Evolutionary conservation across 2,797 vertebrate species (phyloP), one percentile per base, ranked within the genome.

Genomic region (Pipistrellus nathusii): DNA sequence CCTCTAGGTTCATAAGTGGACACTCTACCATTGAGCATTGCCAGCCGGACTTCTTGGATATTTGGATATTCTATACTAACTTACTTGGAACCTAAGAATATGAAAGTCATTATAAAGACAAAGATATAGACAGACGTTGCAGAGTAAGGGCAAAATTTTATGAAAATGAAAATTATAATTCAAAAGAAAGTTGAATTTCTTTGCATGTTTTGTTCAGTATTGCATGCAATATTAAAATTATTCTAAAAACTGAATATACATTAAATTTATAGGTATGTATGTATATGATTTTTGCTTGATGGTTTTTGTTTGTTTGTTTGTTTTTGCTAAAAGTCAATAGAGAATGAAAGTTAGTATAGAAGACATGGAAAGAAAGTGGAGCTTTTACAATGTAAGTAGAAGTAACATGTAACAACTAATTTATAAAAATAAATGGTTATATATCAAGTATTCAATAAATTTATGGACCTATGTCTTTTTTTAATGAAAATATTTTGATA

Each of bases 401-500:
- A 92, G 59, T 82, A 62, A 69, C 1, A 81, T 53, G 32, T 25
- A 84, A 1, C 6, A 84, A 91, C 9, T 59, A 78, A 41, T 53
- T 89, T 80, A 62, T 38, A 78, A 64, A 73, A 64, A 51, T 30
- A 41, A 69, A 88, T 2, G 68, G 18, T 35, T 73, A 82, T 59
- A 53, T 44, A 4, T 88, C 13, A 82, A 55, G 1, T 88, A 86
- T 18, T 68, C 27, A 80, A 68, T 75, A 93, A 55, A 87, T 80
- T 41, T 76, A 90, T 80, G 35, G 5, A 82, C 6, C 18, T 86
- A 88, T 41, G 38, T 73, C 5, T 87, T 53, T 44, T 44, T 72
- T 86, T 55, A 21, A 66, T 73, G 12, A 81, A 93, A 78, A 69
- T 44, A 12, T 57, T 94, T 94, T 85, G 41, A 92, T 90, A 69